Conservation (phyloP, 2,888 invertebrate genomes). For the Desoria tigrina region DNA sequence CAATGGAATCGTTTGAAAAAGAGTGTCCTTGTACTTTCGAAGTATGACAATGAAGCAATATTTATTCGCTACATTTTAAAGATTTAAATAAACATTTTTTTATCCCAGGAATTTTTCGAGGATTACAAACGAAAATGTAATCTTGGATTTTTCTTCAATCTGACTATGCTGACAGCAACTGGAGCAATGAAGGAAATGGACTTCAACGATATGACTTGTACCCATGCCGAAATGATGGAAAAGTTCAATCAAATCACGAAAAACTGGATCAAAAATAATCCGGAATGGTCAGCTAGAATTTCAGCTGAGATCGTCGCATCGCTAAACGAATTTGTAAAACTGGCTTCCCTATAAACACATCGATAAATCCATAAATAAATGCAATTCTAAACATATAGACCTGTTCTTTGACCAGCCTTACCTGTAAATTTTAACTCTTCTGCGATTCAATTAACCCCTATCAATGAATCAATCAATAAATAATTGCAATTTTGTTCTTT, state of each 20-base stretch:
- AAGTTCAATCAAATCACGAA: slow-evolving; percentile 12
- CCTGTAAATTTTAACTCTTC: not conserved
- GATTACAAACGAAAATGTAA: slow-evolving; percentile 28
- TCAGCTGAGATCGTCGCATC: not conserved
- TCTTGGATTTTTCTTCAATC: slow-evolving; percentile 27
- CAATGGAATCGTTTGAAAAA: not conserved
- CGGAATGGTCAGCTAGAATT: not conserved
- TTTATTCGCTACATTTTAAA: not conserved
- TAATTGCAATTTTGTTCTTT: too few species aligned
- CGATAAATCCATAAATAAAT: too few species aligned
- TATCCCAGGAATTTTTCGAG: slow-evolving; percentile 24
- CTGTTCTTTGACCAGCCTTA: not conserved
- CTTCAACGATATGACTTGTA: slow-evolving; percentile 9
- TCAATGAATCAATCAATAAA: too few species aligned
- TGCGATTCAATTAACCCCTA: too few species aligned
- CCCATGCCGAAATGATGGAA: not conserved
- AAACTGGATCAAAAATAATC: slow-evolving; percentile 35
- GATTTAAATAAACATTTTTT: too few species aligned
- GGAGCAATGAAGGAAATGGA: slow-evolving; percentile 26
- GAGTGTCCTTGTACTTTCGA: not conserved
- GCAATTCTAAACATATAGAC: too few species aligned
- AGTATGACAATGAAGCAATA: not conserved
- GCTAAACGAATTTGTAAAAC: not conserved
- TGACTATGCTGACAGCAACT: slow-evolving; percentile 19
- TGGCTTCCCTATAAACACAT: not conserved